Percentiles rank a stretch among this genome's conserved stretches.
These are phyloP conservation scores for Danio tinwini DNA, from an alignment of 2,797 vertebrate genomes.

Conservation along the genomic window DNA sequence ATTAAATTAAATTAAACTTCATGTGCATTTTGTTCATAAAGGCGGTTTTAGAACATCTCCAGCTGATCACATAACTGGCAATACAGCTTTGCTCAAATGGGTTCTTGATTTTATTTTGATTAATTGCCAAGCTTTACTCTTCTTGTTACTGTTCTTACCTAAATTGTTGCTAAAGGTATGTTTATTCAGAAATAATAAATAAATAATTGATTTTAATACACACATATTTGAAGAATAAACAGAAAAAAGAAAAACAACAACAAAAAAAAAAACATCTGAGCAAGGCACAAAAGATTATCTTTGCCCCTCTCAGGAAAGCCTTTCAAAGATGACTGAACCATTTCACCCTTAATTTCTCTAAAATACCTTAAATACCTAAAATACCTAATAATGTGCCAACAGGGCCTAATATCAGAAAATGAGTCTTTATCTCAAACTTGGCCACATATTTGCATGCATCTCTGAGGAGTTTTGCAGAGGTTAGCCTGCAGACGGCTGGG, in stretches of 20 bases:
- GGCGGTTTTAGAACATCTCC: too few species aligned
- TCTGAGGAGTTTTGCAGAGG: constrained; percentile 56
- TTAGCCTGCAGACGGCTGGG: constrained; percentile 50
- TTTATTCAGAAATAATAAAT: neutral
- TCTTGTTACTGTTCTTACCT: neutral
- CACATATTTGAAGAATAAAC: constrained; percentile 10
- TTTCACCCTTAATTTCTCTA: constrained; percentile 66
- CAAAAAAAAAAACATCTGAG: neutral
- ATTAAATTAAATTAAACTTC: too few species aligned
- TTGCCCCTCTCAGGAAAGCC: constrained; percentile 24
- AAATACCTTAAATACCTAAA: constrained; percentile 67
- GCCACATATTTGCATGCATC: constrained; percentile 64
- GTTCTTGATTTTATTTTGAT: too few species aligned
- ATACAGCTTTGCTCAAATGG: too few species aligned
- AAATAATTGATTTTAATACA: neutral
- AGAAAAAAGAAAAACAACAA: neutral
- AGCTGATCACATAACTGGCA: too few species aligned
- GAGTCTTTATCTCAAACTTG: constrained; percentile 61
- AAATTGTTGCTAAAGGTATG: neutral
- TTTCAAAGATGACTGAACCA: constrained; percentile 54
- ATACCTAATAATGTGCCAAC: constrained; percentile 43
- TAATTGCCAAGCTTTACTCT: too few species aligned
- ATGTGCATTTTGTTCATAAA: too few species aligned
- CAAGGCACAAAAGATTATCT: constrained; percentile 34
- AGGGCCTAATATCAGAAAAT: constrained; percentile 57